Evolutionary conservation across 2,888 invertebrate genomes (phyloP).

Genomic region (Yponomeuta sedellus): DNA sequence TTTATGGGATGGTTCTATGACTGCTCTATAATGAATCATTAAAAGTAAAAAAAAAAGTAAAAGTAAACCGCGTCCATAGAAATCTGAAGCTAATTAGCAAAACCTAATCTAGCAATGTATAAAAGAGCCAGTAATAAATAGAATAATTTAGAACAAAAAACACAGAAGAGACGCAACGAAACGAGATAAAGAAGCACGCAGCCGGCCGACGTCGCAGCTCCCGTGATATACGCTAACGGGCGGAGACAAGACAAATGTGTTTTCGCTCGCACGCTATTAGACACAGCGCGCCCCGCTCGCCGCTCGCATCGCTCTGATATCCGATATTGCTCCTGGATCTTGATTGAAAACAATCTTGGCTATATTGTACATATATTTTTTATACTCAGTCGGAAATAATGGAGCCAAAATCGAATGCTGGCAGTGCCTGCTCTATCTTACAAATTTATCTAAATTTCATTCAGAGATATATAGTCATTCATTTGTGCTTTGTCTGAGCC

Average conservation of each 20-base stretch:
- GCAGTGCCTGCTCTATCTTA: not conserved
- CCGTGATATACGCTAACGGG: constrained; percentile 73
- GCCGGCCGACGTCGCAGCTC: constrained; percentile 59
- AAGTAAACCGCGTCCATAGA: not conserved
- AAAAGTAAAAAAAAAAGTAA: too few species aligned
- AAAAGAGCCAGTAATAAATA: not conserved
- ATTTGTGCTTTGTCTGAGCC: not conserved
- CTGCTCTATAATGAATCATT: not conserved
- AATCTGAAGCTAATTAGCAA: not conserved
- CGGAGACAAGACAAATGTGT: constrained; percentile 75
- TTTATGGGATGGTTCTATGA: not conserved
- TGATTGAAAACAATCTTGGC: constrained; percentile 57
- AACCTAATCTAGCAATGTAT: not conserved
- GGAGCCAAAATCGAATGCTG: not conserved
- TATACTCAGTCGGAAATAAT: not conserved
- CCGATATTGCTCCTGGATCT: constrained; percentile 33
- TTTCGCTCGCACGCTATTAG: constrained; percentile 69
- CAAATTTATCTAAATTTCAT: constrained; percentile 4
- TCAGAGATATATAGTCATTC: not conserved
- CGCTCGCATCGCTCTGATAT: constrained; percentile 10
- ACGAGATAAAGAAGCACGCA: constrained; percentile 34
- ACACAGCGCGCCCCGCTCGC: constrained; percentile 12
- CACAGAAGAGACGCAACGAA: not conserved
- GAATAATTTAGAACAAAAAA: not conserved
- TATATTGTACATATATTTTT: not conserved